Percentiles rank a stretch among this genome's conserved stretches.
These are phyloP conservation scores for Zelostemma sp. DNA, from an alignment of 1,140 invertebrate species.

Conservation along the genomic window DNA sequence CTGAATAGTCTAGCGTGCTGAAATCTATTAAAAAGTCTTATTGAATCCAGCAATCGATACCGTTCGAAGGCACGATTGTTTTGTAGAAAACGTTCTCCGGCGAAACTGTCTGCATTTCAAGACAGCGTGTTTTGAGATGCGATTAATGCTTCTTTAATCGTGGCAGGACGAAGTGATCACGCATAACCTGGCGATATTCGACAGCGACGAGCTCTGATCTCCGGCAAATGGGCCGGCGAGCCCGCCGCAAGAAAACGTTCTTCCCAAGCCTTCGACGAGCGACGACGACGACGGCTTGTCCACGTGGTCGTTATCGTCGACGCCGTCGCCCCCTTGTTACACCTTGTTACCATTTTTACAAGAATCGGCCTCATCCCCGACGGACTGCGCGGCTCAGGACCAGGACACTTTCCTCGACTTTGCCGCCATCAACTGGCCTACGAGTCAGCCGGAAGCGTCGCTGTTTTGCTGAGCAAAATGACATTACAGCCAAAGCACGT, in stretches of 20 bases:
- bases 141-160: constrained; percentile 2
- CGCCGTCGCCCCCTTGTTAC: constrained; percentile 52
- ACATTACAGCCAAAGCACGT: constrained; percentile 15
- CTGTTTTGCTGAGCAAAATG: constrained; percentile 34
- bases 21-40: constrained; percentile 4
- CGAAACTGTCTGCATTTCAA: too few species aligned
- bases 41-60: not conserved
- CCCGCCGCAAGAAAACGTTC: constrained; percentile 37
- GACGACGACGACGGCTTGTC: constrained; percentile 37
- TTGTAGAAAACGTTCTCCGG: too few species aligned
- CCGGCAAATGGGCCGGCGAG: constrained; percentile 57
- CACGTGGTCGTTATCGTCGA: constrained; percentile 53
- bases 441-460: constrained; percentile 35
- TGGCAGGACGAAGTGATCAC: constrained; percentile 83
- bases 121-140: too few species aligned
- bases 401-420: constrained; percentile 35
- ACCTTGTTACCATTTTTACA: constrained; percentile 45
- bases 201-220: constrained; percentile 81
- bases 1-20: not conserved
- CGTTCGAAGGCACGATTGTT: constrained; percentile 3
- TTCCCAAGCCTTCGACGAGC: constrained; percentile 42
- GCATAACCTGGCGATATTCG: constrained; percentile 85
- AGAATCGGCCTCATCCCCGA: constrained; percentile 46
- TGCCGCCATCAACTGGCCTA: constrained; percentile 26
- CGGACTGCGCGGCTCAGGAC: constrained; percentile 43